A percentile compares a stretch with the other conserved stretches of the same genome.
Evolutionary conservation across 2,797 vertebrate genomes (phyloP).

Genomic region (Acipenser ruthenus): DNA sequence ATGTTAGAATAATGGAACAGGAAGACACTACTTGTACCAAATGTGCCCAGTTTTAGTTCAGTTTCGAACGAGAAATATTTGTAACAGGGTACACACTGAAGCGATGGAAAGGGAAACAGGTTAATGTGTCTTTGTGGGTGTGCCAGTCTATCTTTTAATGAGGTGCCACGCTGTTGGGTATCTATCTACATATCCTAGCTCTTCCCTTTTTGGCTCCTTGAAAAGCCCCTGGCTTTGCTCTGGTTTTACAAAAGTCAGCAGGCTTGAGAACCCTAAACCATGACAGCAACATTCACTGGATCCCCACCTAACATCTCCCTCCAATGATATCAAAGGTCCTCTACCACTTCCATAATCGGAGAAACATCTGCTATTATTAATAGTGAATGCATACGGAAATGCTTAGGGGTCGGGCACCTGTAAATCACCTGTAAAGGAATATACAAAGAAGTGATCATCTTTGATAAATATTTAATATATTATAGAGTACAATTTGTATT

Average conservation of each 20-base stretch:
- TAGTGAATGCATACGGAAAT: too few relatives aligned
- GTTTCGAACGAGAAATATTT: conserved; percentile 57
- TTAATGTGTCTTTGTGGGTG: conserved; percentile 40
- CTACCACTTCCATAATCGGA: too few relatives aligned
- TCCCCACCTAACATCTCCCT: too few relatives aligned
- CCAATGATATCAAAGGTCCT: too few relatives aligned
- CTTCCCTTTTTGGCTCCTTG: conserved; percentile 56
- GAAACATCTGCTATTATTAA: too few relatives aligned
- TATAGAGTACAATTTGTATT: conserved; percentile 68
- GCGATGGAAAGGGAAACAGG: conserved; percentile 41
- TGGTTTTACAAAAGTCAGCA: conserved; percentile 27
- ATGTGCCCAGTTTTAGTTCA: too few relatives aligned
- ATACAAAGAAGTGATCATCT: conserved; percentile 60
- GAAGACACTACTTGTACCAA: too few relatives aligned
- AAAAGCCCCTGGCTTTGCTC: conserved; percentile 58
- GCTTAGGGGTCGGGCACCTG: conserved; percentile 67
- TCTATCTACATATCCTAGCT: conserved; percentile 32
- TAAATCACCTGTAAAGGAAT: conserved; percentile 75
- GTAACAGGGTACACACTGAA: conserved; percentile 51
- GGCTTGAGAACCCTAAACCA: too few relatives aligned
- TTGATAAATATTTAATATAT: conserved; percentile 53
- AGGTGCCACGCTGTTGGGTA: conserved; percentile 11
- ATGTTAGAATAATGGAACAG: too few relatives aligned
- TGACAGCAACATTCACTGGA: too few relatives aligned
- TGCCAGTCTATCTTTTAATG: conserved; percentile 19